A percentile compares a stretch with the other conserved stretches of the same genome.
Evolutionary conservation across 2,797 vertebrate species (phyloP).

Genomic region (Podarcis siculus): DNA sequence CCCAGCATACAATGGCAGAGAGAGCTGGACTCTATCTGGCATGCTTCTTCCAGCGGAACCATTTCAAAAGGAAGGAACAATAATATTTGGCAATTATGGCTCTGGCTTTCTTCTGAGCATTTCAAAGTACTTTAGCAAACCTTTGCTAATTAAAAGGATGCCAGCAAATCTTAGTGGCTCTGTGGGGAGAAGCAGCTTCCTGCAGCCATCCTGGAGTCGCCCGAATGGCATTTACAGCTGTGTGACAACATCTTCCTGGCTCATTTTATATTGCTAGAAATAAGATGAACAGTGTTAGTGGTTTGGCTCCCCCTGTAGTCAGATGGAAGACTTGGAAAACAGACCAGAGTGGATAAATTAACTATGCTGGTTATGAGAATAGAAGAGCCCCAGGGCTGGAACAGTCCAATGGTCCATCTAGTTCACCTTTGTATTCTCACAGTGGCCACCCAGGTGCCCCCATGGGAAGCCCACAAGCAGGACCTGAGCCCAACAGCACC

Average conservation of each 20-base stretch:
- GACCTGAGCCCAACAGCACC: no score
- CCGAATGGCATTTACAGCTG: background rate
- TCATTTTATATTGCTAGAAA: background rate
- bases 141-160: background rate
- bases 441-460: no score
- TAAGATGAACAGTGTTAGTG: background rate
- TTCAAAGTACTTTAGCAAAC: slow-evolving; percentile 14
- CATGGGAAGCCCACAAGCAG: no score
- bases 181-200: background rate
- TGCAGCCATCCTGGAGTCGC: background rate
- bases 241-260: background rate
- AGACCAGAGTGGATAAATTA: background rate
- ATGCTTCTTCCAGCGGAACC: background rate
- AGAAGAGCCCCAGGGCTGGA: no score
- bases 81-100: background rate
- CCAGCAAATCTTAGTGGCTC: background rate
- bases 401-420: no score
- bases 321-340: background rate
- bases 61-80: background rate
- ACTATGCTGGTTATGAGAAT: no score
- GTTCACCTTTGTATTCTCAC: no score
- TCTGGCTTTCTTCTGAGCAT: background rate
- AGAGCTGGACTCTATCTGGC: background rate
- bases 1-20: background rate
- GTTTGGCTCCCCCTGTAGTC: slow-evolving; percentile 25